Base-by-base conservation (phyloP, 2,113 vertebrate species). In the Climacteris rufus region DNA sequence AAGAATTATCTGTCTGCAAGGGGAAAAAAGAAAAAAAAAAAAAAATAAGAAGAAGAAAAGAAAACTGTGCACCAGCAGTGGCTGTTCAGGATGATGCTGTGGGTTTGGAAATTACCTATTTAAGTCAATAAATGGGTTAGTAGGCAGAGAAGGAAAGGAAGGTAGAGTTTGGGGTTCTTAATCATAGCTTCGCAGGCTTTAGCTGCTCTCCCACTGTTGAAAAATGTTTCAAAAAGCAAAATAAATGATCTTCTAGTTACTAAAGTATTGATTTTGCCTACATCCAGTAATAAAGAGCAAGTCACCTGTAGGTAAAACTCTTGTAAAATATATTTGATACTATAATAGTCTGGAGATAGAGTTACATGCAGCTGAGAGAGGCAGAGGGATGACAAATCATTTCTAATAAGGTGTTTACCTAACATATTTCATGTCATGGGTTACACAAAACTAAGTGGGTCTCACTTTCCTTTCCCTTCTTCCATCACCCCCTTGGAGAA, bases 261-360 rank as follows among this genome's bases (percentile, higher is more conserved):
- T 97, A 94, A 98, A 98, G 96, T 98, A 98, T 98, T 98, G 98
- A 98, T 98, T 98, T 98, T 98, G 97, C 97, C 98, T 97, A 98
- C 97, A 97, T 98, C 97, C 97, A 98, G 98, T 98, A 98, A 98
- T 98, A 98, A 98, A 98, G 97, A 98, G 98, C 98, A 98, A 98
- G 98, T 98, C 97, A 98, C 98, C 98, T 98, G 97, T 98, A 98
- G 98, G 97, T 98, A 98, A 98, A 98, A 98, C 97, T 98, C 98
- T 98, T 98, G 98, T 98, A 98, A 98, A 98, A 98, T 98, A 98
- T 98, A 98, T 98, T 98, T 98, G 97, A 98, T 98, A 97, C 98
- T 98, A 98, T 98, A 98, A 98, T 98, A 98, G 98, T 98, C 97
- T 98, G 98, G 97, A 98, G 97, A 98, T 98, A 97, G 97, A 98